Base-by-base conservation (phyloP, 2,113 vertebrate species). In the Nothocercus nigrocapillus region DNA sequence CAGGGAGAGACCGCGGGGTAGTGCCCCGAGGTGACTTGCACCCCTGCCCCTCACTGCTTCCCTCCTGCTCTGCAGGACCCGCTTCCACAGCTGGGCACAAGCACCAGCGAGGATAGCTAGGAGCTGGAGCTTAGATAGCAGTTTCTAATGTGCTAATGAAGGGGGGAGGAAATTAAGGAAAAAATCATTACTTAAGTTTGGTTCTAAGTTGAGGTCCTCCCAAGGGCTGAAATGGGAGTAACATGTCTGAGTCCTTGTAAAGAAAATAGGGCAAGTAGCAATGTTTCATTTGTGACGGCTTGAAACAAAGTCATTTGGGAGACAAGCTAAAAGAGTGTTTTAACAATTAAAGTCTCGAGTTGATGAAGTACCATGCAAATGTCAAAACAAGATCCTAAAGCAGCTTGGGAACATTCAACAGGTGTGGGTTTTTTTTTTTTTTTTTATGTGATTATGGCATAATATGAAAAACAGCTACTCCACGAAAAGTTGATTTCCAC, bases 391-490 rank as follows among this genome's bases (percentile, higher is more conserved):
- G 67, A 73, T 69, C 42, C 38, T 28, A 67, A 42, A 82, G 54
- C 32, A 82, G 40, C 34, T 34, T 44, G 42, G 42, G 44, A 89
- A 49, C 86, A 38, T 94, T 88, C 83, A 95, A 80, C 19, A 89
- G 13, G 58, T 68, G 14, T 20, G 9, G 42, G 13, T 44, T 42
- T 42, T 42, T 42, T 44, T 73, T 73, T 14, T 53, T 53, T 53
- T 53, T 53, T 53, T 56, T 28, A 54, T 90, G 22, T 49, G 63
- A 80, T 78, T 90, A n/a, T 77, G 11, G 59, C 51, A 36, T 45
- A 89, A 7, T 45, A 83, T n/a, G 78, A 47, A n/a, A 77, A 69
- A 24, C 14, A 79, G 70, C 25, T 49, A n/a, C 10, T 72, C 22
- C 51, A 28, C 0, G 1, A 44, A 30, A 72, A 45, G 9, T 36